These are phyloP conservation scores for Holocentrus rufus DNA, from an alignment of 2,797 vertebrate genomes.

Conservation along the genomic window DNA sequence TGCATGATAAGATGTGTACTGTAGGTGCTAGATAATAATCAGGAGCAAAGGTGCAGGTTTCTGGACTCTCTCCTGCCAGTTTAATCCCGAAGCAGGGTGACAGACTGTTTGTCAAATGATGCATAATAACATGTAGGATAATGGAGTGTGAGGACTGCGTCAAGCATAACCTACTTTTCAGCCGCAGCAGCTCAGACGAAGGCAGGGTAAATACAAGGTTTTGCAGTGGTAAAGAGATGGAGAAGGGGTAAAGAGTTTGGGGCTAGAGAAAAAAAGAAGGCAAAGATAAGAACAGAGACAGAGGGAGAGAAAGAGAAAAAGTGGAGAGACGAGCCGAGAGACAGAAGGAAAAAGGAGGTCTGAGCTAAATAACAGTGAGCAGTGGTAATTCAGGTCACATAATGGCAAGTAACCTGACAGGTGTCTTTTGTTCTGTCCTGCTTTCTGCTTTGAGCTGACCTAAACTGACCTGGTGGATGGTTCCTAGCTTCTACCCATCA, in stretches of 20 bases:
- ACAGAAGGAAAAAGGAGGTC: slow-evolving; percentile 14
- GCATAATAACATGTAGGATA: slow-evolving; percentile 54
- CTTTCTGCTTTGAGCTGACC: background rate
- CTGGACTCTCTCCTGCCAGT: slow-evolving; percentile 38
- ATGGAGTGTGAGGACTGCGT: slow-evolving; percentile 29
- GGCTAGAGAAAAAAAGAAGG: slow-evolving; percentile 7
- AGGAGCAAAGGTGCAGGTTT: slow-evolving; percentile 36
- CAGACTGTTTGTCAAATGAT: slow-evolving; percentile 65
- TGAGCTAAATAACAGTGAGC: background rate
- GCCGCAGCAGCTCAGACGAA: slow-evolving; percentile 43
- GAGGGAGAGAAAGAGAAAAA: slow-evolving; percentile 4
- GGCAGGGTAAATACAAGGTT: slow-evolving; percentile 27
- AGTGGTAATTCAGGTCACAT: slow-evolving; percentile 2
- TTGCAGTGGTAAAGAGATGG: slow-evolving; percentile 2
- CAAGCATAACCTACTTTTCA: slow-evolving; percentile 60
- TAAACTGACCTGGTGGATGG: background rate
- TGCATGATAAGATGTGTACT: background rate
- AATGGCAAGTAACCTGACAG: slow-evolving; percentile 2
- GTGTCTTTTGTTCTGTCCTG: background rate
- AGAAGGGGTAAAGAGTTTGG: slow-evolving; percentile 11
- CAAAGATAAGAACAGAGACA: background rate
- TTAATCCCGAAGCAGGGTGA: slow-evolving; percentile 56
- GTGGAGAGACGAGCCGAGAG: background rate
- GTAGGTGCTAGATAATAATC: slow-evolving; percentile 16
- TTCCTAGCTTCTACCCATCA: background rate